These are phyloP conservation scores for Myotis yumanensis DNA, from an alignment of 2,113 vertebrate species.

Conservation along the genomic window DNA sequence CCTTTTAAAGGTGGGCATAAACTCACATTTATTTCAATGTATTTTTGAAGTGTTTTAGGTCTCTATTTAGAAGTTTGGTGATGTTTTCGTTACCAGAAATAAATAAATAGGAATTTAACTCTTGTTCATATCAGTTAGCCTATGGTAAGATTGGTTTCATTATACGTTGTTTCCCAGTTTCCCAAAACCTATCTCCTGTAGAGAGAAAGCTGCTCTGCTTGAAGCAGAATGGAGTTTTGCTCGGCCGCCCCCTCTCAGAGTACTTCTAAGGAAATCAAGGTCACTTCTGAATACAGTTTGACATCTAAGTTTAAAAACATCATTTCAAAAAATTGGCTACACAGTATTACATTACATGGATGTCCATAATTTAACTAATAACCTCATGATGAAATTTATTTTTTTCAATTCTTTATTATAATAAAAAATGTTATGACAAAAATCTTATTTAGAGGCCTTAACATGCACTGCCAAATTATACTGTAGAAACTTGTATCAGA, in stretches of 20 bases:
- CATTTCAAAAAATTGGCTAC: not conserved
- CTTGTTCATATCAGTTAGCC: not conserved
- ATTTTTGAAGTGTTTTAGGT: not conserved
- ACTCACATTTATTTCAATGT: not conserved
- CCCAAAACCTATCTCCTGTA: not conserved
- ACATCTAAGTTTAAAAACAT: slow-evolving; percentile 7
- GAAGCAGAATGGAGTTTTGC: not conserved
- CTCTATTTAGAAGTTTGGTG: not conserved
- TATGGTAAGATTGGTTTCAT: not conserved
- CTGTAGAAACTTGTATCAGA: not conserved
- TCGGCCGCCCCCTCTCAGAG: not conserved
- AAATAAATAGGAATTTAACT: not conserved
- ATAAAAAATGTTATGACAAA: slow-evolving; percentile 11
- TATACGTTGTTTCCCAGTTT: not conserved
- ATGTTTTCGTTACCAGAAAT: not conserved
- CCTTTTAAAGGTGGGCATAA: not conserved
- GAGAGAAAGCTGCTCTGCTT: not conserved
- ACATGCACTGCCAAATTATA: not conserved
- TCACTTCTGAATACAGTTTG: not conserved
- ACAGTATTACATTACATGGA: not conserved
- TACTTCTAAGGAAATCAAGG: not conserved
- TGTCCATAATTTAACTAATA: not conserved
- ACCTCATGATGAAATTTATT: not conserved
- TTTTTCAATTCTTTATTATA: not conserved
- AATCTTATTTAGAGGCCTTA: not conserved